These are phyloP conservation scores for Kryphioiulus occultus DNA, from an alignment of 2,888 invertebrate species.

Conservation along the genomic window DNA sequence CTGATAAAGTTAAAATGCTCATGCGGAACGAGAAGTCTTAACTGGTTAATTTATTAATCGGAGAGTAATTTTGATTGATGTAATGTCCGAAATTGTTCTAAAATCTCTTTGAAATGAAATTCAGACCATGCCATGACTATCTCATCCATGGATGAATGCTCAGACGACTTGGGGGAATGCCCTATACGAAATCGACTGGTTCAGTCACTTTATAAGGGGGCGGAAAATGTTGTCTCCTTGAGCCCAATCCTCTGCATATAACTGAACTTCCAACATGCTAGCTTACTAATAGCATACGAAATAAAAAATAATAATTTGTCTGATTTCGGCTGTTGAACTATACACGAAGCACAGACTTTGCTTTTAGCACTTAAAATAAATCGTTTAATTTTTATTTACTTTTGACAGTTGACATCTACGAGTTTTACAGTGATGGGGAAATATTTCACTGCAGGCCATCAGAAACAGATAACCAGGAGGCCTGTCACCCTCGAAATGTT, in stretches of 20 bases:
- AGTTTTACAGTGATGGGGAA: not conserved
- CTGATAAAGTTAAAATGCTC: no score
- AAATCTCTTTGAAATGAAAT: not conserved
- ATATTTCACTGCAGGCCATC: not conserved
- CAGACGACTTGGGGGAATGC: constrained; percentile 22
- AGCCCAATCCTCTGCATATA: not conserved
- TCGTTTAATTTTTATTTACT: constrained; percentile 25
- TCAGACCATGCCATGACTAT: not conserved
- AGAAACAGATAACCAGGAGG: no score
- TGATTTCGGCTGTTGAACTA: not conserved
- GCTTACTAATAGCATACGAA: not conserved
- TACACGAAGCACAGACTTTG: constrained; percentile 1
- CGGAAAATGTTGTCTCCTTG: not conserved
- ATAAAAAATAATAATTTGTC: not conserved
- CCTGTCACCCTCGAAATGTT: no score
- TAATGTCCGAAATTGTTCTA: not conserved
- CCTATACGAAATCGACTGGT: not conserved
- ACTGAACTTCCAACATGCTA: not conserved
- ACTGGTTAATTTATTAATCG: not conserved
- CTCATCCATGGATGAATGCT: not conserved
- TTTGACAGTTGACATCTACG: not conserved
- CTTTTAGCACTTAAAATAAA: constrained; percentile 6
- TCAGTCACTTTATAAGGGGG: not conserved
- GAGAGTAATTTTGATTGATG: not conserved
- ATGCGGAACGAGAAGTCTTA: not conserved